Evolutionary conservation across 2,888 invertebrate genomes (phyloP).

Genomic region (Sarcophaga subvicina): DNA sequence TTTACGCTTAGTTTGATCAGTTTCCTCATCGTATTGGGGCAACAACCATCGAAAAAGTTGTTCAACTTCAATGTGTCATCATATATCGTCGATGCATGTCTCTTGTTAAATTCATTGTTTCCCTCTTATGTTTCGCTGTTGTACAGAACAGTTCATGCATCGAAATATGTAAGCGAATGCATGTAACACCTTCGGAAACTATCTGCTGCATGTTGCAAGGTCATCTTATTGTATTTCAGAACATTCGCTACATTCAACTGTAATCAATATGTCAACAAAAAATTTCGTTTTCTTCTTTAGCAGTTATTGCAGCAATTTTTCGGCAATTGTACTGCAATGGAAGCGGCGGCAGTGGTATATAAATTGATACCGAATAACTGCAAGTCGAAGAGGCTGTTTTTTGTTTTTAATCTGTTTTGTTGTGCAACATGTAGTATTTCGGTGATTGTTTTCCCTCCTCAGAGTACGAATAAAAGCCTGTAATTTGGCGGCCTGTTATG

Average conservation of each 20-base stretch:
- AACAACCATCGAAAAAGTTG: constrained; percentile 46
- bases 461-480: neutral
- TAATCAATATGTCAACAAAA: constrained; percentile 35
- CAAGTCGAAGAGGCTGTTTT: neutral
- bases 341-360: neutral
- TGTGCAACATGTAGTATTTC: neutral
- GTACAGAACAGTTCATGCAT: constrained; percentile 7
- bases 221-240: constrained; percentile 49
- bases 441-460: neutral
- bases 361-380: neutral
- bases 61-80: constrained; percentile 61
- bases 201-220: constrained; percentile 53
- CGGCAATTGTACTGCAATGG: neutral
- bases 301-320: neutral
- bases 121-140: neutral
- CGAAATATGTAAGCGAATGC: neutral
- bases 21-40: constrained; percentile 44
- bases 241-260: constrained; percentile 25
- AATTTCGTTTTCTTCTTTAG: neutral
- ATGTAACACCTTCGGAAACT: constrained; percentile 1
- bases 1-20: constrained; percentile 24
- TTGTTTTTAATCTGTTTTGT: neutral
- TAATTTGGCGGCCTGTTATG: neutral
- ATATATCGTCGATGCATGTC: constrained; percentile 28
- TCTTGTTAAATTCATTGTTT: neutral